These are phyloP conservation scores for Trissolcus basalis DNA, from an alignment of 1,140 invertebrate species.

Conservation along the genomic window DNA sequence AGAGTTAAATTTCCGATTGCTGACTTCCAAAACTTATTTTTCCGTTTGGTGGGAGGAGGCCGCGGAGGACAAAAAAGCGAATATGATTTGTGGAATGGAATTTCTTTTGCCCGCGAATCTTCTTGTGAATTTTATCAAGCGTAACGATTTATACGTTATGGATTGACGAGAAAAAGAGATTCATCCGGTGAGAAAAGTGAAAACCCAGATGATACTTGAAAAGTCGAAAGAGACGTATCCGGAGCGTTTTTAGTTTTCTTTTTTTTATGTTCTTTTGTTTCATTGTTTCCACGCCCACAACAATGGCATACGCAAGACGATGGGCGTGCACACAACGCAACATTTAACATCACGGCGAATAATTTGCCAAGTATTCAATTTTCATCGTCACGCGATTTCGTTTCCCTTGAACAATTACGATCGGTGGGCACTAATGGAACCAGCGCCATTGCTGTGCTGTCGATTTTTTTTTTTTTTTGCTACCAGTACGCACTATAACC, in stretches of 20 bases:
- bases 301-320: slow-evolving; percentile 13
- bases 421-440: slow-evolving; percentile 3
- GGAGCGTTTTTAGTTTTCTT: too few relatives aligned
- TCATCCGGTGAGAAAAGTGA: slow-evolving; percentile 5
- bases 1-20: background rate
- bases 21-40: too few relatives aligned
- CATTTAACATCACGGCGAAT: slow-evolving; percentile 28
- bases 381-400: slow-evolving; percentile 21
- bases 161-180: background rate
- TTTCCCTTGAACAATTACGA: slow-evolving; percentile 17
- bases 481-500: too few relatives aligned
- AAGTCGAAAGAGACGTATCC: slow-evolving; percentile 7
- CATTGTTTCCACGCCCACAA: slow-evolving; percentile 18
- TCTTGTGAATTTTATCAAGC: background rate
- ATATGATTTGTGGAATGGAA: slow-evolving; percentile 2
- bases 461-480: too few relatives aligned
- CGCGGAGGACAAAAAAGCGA: background rate
- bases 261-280: slow-evolving; percentile 3
- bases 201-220: slow-evolving; percentile 10
- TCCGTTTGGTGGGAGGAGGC: too few relatives aligned
- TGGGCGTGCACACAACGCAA: slow-evolving; percentile 13
- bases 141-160: slow-evolving; percentile 12
- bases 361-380: slow-evolving; percentile 38
- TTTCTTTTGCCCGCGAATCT: background rate
- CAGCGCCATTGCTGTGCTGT: too few relatives aligned